Conservation (phyloP, 2,888 invertebrate genomes). For the Capitulum mitella region DNA sequence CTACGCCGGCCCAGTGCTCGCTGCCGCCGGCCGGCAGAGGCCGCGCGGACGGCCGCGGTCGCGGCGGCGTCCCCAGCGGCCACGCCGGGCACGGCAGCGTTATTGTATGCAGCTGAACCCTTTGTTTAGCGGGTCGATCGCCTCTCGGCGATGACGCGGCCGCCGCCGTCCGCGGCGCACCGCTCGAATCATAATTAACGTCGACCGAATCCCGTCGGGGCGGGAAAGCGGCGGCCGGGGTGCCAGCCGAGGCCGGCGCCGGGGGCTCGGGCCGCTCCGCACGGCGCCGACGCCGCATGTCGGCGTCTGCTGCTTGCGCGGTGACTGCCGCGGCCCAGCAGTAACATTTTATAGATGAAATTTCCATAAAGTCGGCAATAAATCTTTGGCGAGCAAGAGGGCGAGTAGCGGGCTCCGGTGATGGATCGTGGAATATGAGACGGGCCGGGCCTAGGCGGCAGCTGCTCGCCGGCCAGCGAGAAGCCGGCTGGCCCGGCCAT, state of each 20-base stretch:
- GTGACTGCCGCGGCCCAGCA: neutral
- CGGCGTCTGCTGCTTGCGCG: too few relatives aligned
- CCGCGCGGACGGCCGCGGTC: too few relatives aligned
- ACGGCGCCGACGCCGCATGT: too few relatives aligned
- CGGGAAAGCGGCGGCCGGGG: too few relatives aligned
- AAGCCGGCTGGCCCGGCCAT: neutral
- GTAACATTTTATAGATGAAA: neutral
- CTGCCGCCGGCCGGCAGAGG: too few relatives aligned
- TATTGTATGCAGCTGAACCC: slow-evolving; percentile 3
- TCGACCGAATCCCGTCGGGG: too few relatives aligned
- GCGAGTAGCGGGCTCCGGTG: neutral
- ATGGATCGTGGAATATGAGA: neutral
- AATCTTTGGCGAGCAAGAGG: neutral
- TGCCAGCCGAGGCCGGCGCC: too few relatives aligned
- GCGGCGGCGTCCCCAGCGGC: too few relatives aligned
- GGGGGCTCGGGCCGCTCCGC: too few relatives aligned
- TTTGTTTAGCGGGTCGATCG: neutral
- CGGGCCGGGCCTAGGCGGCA: neutral
- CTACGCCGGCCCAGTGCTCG: too few relatives aligned
- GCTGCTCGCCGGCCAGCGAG: neutral
- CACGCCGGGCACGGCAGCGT: too few relatives aligned
- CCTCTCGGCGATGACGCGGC: neutral
- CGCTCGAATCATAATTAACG: too few relatives aligned
- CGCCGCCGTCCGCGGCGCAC: neutral
- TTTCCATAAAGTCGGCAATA: slow-evolving; percentile 1